Conservation (phyloP, 1,140 invertebrate genomes). For the Ceratina australensis region DNA sequence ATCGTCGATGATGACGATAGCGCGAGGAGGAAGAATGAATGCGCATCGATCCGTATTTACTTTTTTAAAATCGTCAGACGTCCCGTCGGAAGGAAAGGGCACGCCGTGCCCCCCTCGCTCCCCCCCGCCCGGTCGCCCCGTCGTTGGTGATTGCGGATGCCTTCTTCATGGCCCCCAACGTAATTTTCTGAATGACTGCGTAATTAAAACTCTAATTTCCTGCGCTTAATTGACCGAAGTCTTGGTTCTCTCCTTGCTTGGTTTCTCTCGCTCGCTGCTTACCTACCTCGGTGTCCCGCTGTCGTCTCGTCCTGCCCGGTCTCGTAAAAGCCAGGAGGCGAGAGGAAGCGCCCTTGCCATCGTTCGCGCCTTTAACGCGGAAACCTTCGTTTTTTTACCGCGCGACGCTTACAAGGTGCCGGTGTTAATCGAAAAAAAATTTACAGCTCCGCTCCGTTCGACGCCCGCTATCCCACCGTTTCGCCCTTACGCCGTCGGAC, state of each 20-base stretch:
- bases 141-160: constrained; percentile 63
- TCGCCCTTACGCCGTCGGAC: background rate
- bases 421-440: constrained; percentile 33
- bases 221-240: constrained; percentile 80
- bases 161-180: constrained; percentile 75
- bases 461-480: background rate
- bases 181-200: constrained; percentile 81
- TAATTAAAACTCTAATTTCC: constrained; percentile 82
- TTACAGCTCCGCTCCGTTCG: background rate
- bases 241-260: constrained; percentile 67
- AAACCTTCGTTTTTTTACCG: constrained; percentile 24
- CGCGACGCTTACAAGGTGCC: constrained; percentile 4
- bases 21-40: background rate
- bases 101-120: constrained; percentile 42
- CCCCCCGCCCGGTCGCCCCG: no score
- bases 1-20: background rate
- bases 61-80: constrained; percentile 49
- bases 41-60: constrained; percentile 44
- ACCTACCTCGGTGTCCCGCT: constrained; percentile 33
- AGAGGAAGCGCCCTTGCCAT: constrained; percentile 24
- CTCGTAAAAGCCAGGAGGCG: constrained; percentile 44
- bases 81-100: constrained; percentile 45
- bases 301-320: constrained; percentile 42
- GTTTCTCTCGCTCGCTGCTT: constrained; percentile 35
- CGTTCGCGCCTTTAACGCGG: constrained; percentile 40